Conservation (phyloP, 1,140 invertebrate species). For the Drosophila mayri region DNA sequence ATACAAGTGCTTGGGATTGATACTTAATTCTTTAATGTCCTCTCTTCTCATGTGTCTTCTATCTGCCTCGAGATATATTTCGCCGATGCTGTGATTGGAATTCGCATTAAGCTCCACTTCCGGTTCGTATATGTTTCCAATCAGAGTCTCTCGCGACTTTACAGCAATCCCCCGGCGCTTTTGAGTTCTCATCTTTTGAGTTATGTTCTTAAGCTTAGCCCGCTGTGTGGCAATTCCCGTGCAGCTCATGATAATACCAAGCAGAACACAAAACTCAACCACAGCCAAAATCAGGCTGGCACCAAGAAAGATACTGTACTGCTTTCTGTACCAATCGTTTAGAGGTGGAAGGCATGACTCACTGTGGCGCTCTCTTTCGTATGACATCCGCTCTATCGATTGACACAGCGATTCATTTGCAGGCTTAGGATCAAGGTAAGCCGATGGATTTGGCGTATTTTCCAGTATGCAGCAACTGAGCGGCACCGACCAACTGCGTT, state of each 20-base stretch:
- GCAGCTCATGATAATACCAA: conserved; percentile 90
- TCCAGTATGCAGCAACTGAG: conserved; percentile 91
- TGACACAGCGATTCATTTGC: conserved; percentile 90
- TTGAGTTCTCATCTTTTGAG: background rate
- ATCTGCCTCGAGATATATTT: conserved; percentile 29
- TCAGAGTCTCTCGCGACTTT: conserved; percentile 58
- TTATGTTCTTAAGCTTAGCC: conserved; percentile 30
- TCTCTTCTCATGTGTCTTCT: conserved; percentile 57
- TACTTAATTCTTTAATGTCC: conserved; percentile 76
- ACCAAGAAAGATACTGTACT: conserved; percentile 90
- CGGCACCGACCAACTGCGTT: conserved; percentile 90
- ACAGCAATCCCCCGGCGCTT: conserved; percentile 9
- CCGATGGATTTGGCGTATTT: conserved; percentile 87
- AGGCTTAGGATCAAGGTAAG: conserved; percentile 92
- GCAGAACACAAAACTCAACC: conserved; percentile 89
- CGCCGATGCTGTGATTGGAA: conserved; percentile 10
- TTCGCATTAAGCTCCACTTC: conserved; percentile 58
- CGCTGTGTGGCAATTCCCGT: conserved; percentile 86
- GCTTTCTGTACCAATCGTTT: conserved; percentile 91
- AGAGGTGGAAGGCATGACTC: conserved; percentile 90
- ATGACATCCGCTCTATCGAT: conserved; percentile 87
- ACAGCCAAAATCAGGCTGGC: conserved; percentile 88
- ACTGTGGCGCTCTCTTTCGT: conserved; percentile 88
- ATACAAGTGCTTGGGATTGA: conserved; percentile 71
- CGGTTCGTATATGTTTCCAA: conserved; percentile 79